Percentiles rank a stretch among this genome's conserved stretches.
phyloP scores from a whole-genome alignment of 2,113 vertebrate genomes.

The Zosterops pallidus region DNA sequence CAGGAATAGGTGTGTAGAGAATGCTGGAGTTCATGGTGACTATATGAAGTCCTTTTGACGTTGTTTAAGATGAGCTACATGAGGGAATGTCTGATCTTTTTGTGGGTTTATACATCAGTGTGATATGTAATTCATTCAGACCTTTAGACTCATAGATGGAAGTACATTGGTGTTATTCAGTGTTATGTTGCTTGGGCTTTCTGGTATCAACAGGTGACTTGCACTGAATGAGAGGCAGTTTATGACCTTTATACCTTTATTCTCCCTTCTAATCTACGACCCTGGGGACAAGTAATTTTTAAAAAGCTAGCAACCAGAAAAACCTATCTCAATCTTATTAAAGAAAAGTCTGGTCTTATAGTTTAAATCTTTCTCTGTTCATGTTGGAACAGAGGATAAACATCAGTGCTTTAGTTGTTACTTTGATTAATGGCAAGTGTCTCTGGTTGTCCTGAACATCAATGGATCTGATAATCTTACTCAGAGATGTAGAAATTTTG shows the following conservation, averaged over 20 bases:
- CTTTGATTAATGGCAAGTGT: not conserved
- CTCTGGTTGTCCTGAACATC: not conserved
- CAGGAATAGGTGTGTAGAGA: not conserved
- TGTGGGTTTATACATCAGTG: not conserved
- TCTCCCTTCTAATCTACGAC: not conserved
- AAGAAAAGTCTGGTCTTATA: not conserved
- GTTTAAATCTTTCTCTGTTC: not conserved
- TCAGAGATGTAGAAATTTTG: not conserved
- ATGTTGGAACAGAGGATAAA: not conserved
- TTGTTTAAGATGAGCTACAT: not conserved
- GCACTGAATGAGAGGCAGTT: not conserved
- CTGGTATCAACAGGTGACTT: not conserved
- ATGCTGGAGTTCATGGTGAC: not conserved
- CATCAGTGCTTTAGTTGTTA: not conserved
- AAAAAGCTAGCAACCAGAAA: not conserved
- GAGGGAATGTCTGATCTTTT: not conserved
- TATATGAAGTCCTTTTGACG: not conserved
- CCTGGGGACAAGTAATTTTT: not conserved
- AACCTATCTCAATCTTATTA: not conserved
- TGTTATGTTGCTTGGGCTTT: not conserved
- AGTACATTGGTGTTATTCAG: not conserved
- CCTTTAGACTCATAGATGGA: not conserved
- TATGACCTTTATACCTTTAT: not conserved
- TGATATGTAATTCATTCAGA: not conserved
- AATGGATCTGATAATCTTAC: not conserved